Evolutionary conservation across 1,140 invertebrate species (phyloP), one percentile per base, ranked within the genome.

Genomic region (Plutomurus gul): DNA sequence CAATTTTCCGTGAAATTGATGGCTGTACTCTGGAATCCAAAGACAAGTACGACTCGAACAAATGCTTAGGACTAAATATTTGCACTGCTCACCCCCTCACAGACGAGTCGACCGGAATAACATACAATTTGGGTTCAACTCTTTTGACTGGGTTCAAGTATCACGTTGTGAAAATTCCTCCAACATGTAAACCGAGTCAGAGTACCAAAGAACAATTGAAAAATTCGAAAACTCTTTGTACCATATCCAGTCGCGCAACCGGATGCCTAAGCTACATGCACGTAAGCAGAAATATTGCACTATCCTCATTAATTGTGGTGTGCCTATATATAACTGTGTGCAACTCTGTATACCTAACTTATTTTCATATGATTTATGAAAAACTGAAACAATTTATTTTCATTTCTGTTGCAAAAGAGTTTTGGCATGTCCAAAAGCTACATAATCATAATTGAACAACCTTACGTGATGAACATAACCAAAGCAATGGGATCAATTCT

Each of bases 401-500:
- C n/a, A n/a, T n/a, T 65, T 16, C 0, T 20, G 0, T 36, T 72
- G 10, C 10, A 43, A 30, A 10, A 65, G 51, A 80, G 79, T 46
- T 76, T 80, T 73, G 75, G 74, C 8, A 80, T 80, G 79, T 72
- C 49, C n/a, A 71, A 73, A 33, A 71, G 76, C 25, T 80, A 60
- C 10, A 76, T 80, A 25, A 46, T 81, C 13, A 77, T 81, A 18
- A 39, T 81, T 33, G 81, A 82, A 25, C 81, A 82, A 39, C 81
- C 81, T 18, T 80, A 76, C 30, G 71, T 82, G 13, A 76, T 76
- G 71, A 75, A 74, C 27, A 72, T 82, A 16, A 30, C 43, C 0
- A 87, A 87, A 75, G 76, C 89, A 13, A 81, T 87, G 5, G 83
- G 86, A 3, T 84, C 84, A 6, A 85, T 86, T 65, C 78, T 88